phyloP scores from a whole-genome alignment of 2,797 vertebrate species.

The Neostethus bicornis region DNA sequence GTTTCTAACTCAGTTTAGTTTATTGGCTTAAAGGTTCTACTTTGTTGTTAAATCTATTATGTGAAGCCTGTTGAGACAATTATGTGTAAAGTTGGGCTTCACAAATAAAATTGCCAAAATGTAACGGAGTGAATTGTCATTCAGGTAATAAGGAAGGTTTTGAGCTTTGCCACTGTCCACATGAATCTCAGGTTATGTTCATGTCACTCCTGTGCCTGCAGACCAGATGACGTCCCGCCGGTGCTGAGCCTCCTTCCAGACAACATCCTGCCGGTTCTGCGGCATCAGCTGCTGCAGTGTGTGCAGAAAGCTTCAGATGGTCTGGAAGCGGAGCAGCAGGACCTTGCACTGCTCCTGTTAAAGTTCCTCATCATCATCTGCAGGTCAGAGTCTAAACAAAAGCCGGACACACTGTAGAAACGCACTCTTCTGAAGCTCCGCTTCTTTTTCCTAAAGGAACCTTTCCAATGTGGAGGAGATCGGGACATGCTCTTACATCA shows the following conservation, averaged over 20 bases:
- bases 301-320: conserved; percentile 96
- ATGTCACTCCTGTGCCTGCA: conserved; percentile 58
- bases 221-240: conserved; percentile 92
- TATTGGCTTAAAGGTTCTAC: too few relatives aligned
- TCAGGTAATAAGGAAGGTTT: too few relatives aligned
- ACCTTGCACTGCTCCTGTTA: conserved; percentile 89
- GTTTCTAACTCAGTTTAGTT: too few relatives aligned
- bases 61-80: too few relatives aligned
- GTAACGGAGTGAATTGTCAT: conserved; percentile 3
- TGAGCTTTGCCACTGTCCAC: too few relatives aligned
- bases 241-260: conserved; percentile 94
- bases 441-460: conserved; percentile 85
- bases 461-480: conserved; percentile 98
- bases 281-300: conserved; percentile 92
- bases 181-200: too few relatives aligned
- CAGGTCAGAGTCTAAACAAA: conserved; percentile 81
- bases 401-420: too few relatives aligned
- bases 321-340: conserved; percentile 92
- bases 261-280: conserved; percentile 95
- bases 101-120: too few relatives aligned
- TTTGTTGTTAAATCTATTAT: too few relatives aligned
- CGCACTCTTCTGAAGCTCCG: too few relatives aligned
- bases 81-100: too few relatives aligned
- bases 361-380: conserved; percentile 97
- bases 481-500: conserved; percentile 96